Evolutionary conservation across 2,888 invertebrate species (phyloP), one percentile per base, ranked within the genome.

Genomic region (Dermolepida albohirtum): DNA sequence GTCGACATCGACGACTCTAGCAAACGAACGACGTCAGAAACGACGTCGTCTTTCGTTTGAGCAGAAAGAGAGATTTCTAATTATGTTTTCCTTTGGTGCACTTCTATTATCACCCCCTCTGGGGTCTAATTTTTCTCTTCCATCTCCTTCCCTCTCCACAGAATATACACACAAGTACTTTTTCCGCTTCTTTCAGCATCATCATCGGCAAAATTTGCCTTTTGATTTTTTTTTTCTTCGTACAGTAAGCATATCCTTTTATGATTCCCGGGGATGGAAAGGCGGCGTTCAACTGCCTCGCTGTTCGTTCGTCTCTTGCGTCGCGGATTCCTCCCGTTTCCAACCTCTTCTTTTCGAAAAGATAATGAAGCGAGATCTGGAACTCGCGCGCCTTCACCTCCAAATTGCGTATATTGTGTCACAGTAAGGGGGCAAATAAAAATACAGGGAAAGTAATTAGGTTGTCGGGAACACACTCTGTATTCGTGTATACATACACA

Each of bases 391-490:
- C 71, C 55, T 70, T 67, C 70, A 71, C 65, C 75, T 77, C 75
- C 79, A 81, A 82, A 82, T 82, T 82, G 80, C 81, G 82, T 82
- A 81, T 81, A 82, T 81, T 82, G 81, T 82, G 78, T 76, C 80
- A 76, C 79, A 78, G 78, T 75, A 77, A 76, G 82, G 82, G 81
- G 81, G 79, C 78, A 80, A 79, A 80, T 80, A 82, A 82, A 82
- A 82, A 82, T 80, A 78, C 78, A 73, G 74, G 72, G 74, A 55
- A 66, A 75, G 83, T 85, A 85, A 86, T 86, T 86, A 85, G 84
- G 83, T 84, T 85, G 85, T 86, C 85, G 83, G 80, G 80, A 85
- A 84, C 85, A 86, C 84, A 83, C 85, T 57, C 69, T 62, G 44
- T 54, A 62, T 47, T 34, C 34, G 34, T 62, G 50, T 62, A 14